Base-by-base conservation (phyloP, 2,113 vertebrate species). In the Petrocephalus microphthalmus region DNA sequence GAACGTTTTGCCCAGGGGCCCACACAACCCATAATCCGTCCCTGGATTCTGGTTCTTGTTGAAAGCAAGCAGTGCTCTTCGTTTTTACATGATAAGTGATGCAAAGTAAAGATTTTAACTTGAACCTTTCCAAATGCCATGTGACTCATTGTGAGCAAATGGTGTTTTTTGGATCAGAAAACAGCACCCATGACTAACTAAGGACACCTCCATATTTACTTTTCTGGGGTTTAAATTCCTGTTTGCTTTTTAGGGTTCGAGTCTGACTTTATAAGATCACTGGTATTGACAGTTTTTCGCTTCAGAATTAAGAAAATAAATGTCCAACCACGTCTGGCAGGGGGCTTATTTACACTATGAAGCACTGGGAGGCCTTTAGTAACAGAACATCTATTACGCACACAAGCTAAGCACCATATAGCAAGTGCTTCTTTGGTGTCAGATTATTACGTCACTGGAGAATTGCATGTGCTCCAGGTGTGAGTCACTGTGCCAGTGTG, bases 91-190 rank as follows among this genome's bases (percentile, higher is more conserved):
- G 49, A 37, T 85, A 54, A 53, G 22, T 54, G 29, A 64, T 86
- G 84, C 52, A 45, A 57, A 86, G 37, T 29, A 64, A 60, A 52
- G 29, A 54, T 15, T 54, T 53, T 54, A 53, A 85, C 82, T 85
- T 56, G 25, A 87, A 67, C 45, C 5, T 56, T 71, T 60, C 85
- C 60, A 87, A 87, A 87, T 74, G 86, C 57, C 47, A 4, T 87
- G 60, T 87, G 86, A 87, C 57, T 87, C 86, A 87, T 17, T 33
- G 86, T 15, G 5, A 71, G 86, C 86, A 56, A 71, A 71, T 29
- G 86, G 86, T 71, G 47, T 47, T 49, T 71, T 54, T 25, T 85
- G 86, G 56, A 64, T 20, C 51, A 67, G 56, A 57, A 49, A 45
- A 71, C 57, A 51, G 60, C 42, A 19, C 42, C 47, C 60, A 29